Evolutionary conservation across 2,797 vertebrate species (phyloP), one percentile per base, ranked within the genome.

Genomic region (Chloroceryle amazona): DNA sequence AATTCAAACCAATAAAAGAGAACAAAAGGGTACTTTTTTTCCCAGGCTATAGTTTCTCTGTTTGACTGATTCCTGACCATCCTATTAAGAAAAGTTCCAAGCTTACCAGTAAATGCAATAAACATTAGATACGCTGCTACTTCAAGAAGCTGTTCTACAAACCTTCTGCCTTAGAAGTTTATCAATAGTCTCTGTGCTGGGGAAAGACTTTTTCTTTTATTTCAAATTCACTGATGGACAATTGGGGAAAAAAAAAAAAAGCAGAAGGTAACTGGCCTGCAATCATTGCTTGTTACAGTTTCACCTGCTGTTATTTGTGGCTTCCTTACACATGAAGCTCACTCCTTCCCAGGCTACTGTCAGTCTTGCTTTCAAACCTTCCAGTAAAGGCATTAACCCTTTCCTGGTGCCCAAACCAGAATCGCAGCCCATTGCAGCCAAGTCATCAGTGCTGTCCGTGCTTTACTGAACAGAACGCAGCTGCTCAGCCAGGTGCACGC

Each of bases 1-100:
- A 89, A 87, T 68, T 90, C 94, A 96, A 96, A 71, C 88, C 94
- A 93, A 94, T 90, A 92, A 85, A 91, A 76, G 62, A 86, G 74
- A 97, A 94, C 90, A 95, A 96, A 97, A 82, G 33, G 19, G 37
- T 8, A 23, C 49, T 63, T 72, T 44, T 74, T 89, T 75, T 70
- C 57, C 86, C 88, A 95, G 92, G 78, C 94, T 89, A 35, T 23
- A 55, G 52, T 67, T 93, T 76, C 90, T 92, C 86, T 90, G 35
- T 94, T 80, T 74, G 80, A 95, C 68, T 94, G 81, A 89, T 89
- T 94, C 63, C 61, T 90, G 67, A 94, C 83, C 90, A 92, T 68
- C 61, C 71, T 82, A 46, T 91, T 89, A 92, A 87, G 54, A 66
- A 92, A 90, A 74, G 33, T 71, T 61, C 67, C 81, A 81, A 86